These are phyloP conservation scores for Orgyia antiqua DNA, from an alignment of 2,888 invertebrate genomes.

Conservation along the genomic window DNA sequence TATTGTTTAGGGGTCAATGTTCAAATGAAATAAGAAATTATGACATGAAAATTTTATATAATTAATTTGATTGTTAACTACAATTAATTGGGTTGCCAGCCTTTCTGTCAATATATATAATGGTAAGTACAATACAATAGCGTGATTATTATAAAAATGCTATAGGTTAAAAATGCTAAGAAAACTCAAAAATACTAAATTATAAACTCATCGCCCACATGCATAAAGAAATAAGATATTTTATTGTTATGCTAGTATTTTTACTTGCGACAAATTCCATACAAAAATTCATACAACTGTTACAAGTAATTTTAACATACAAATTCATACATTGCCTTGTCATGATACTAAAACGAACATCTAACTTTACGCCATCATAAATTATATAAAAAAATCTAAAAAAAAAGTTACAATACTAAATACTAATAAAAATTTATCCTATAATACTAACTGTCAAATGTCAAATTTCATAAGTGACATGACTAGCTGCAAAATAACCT, in stretches of 20 bases:
- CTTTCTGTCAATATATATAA: slow-evolving; percentile 22
- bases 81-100: slow-evolving; percentile 10
- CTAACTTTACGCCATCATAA: slow-evolving; percentile 74
- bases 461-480: slow-evolving; percentile 55
- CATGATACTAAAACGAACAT: slow-evolving; percentile 70
- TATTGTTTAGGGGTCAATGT: no score
- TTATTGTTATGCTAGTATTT: no score
- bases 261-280: slow-evolving; percentile 29
- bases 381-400: slow-evolving; percentile 40
- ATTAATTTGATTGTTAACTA: no score
- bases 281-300: slow-evolving; percentile 47
- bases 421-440: slow-evolving; percentile 33
- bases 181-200: slow-evolving; percentile 40
- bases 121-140: slow-evolving; percentile 35
- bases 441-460: slow-evolving; percentile 36
- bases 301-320: slow-evolving; percentile 46
- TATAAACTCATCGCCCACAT: slow-evolving; percentile 54
- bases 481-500: slow-evolving; percentile 66
- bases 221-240: background rate
- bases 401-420: slow-evolving; percentile 40
- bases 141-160: slow-evolving; percentile 20
- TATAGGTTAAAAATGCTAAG: slow-evolving; percentile 34
- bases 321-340: slow-evolving; percentile 65
- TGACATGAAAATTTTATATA: no score
- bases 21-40: no score